Evolutionary conservation across 1,140 invertebrate genomes (phyloP), one percentile per base, ranked within the genome.

Genomic region (Trichonephila clavipes): DNA sequence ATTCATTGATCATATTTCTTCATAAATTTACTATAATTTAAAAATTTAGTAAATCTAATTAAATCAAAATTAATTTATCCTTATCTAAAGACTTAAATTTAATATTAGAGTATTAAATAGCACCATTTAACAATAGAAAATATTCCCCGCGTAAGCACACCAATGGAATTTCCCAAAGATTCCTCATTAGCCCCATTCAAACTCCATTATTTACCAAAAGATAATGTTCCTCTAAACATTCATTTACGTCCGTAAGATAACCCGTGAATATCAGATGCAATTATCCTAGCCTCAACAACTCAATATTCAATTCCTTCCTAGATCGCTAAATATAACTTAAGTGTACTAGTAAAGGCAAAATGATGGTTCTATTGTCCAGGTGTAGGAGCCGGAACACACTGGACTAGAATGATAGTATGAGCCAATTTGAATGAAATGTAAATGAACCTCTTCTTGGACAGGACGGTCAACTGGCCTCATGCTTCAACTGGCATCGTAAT

Each of bases 371-470:
- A 77, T 34, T 77, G 69, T 77, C 16, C 8, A 28, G 12, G 69
- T 28, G 69, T 77, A 40, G 14, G 7, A 28, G 12, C n/a, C 24
- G 69, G 12, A 24, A 72, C 69, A 28, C 7, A 28, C 69, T 4
- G 69, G 10, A 77, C 12, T 87, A 24, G 59, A 28, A 24, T 28
- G 59, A 62, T 87, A 24, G 59, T 24, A 24, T 28, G 59, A 62
- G 59, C 12, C 44, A 8, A 16, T 87, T 28, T n/a, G 59, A 87
- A 87, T 87, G 59, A 87, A 61, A 87, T 87, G 85, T 24, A 87
- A 87, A 87, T 87, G 85, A 62, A 87, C 44, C 40, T 18, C 40
- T 59, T 83, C 82, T 59, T 87, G 51, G 18, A 59, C 58, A 12
- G 28, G 85, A 87, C n/a, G 59, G 58, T 87, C 85, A 64, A 28